Conservation (phyloP, 2,113 vertebrate species). For the Periophthalmodon schlosseri region DNA sequence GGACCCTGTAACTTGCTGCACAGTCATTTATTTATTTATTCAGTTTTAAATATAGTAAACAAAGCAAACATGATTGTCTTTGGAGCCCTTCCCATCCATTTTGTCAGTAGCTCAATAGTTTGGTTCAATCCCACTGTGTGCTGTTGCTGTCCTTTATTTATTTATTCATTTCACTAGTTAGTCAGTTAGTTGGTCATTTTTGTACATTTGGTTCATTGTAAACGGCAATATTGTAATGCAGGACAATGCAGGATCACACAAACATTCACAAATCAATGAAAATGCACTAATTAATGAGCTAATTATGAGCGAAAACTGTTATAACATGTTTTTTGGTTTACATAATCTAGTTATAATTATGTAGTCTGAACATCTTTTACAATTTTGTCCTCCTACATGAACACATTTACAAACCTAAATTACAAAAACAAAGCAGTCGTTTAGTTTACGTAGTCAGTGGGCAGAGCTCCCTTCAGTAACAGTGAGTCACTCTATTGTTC, state of each 20-base stretch:
- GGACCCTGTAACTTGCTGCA: conserved; percentile 30
- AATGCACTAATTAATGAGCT: no score
- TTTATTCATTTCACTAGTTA: no score
- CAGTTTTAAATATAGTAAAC: conserved; percentile 40
- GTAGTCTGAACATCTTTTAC: neutral
- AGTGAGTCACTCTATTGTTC: neutral
- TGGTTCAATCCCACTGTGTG: neutral
- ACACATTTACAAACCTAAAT: conserved; percentile 5
- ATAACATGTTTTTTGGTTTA: no score
- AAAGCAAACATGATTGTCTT: conserved; percentile 27
- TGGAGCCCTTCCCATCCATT: conserved; percentile 7
- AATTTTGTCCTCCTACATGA: neutral
- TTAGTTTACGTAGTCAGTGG: neutral
- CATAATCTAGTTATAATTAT: no score
- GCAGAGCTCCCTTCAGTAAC: neutral
- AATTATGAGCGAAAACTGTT: no score
- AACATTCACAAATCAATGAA: no score
- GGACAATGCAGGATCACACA: no score
- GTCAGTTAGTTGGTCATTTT: no score
- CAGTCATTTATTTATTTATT: conserved; percentile 55
- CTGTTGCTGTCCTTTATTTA: neutral
- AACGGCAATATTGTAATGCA: no score
- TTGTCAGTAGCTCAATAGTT: neutral
- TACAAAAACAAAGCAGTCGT: neutral
- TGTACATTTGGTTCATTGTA: no score